Base-by-base conservation (phyloP, 2,888 invertebrate species). In the Gastracanthus pulcherrimus region DNA sequence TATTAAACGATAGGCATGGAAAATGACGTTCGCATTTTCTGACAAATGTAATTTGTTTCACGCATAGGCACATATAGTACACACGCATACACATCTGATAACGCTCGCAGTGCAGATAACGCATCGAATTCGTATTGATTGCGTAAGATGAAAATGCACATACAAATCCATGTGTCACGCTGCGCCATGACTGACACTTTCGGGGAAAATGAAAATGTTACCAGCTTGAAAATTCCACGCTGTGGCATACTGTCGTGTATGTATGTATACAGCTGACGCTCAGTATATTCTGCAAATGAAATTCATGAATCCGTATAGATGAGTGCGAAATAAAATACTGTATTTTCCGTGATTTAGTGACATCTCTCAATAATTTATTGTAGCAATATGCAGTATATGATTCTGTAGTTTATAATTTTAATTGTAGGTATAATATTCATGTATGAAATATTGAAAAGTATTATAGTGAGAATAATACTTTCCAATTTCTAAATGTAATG, bases 141-240 rank as follows among this genome's bases (percentile, higher is more conserved):
- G 58, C 29, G 23, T 29, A 76, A 60, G 71, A 67, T 58, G 58
- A 81, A 76, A 81, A 72, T 67, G 58, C 71, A 66, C 29, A 41
- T 16, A 36, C 64, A 72, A 72, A 81, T 48, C 31, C 48, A 11
- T 2, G 66, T 38, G 67, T 70, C 76, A 58, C 16, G 45, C n/a
- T n/a, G n/a, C n/a, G n/a, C 3, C n/a, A 31, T 72, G 76, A 77
- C 58, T 76, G 76, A 81, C 81, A 67, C 72, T 72, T 72, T 67
- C 0, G 16, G 9, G 36, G n/a, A 41, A 69, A 81, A 77, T 74
- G 81, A 74, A 81, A 81, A 69, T 64, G 64, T 38, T 29, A 58
- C 58, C 29, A 13, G 60, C 38, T 19, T 45, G 70, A 75, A 75
- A 80, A 76, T 64, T 26, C 31, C 48, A 11, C 38, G 6, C 38